Percentiles rank a stretch among this genome's conserved stretches.
Conservation (phyloP, 2,888 invertebrate genomes). For the Notodonta dromedarius region DNA sequence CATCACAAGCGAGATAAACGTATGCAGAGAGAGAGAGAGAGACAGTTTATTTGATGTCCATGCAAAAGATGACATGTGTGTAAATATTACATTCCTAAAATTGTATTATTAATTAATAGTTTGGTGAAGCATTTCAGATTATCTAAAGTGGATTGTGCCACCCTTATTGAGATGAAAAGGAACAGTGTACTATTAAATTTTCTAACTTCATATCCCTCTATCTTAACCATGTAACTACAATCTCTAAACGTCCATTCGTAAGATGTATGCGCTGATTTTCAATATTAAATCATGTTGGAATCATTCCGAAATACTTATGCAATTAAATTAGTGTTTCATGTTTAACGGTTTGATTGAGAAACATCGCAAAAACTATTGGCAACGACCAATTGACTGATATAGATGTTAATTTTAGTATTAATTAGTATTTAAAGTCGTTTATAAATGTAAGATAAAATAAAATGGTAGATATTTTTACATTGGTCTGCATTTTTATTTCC, state of each 20-base stretch:
- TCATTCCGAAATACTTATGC: slow-evolving; percentile 3
- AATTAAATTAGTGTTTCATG: background rate
- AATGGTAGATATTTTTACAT: slow-evolving; percentile 15
- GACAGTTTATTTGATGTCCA: slow-evolving; percentile 2
- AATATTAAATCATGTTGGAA: background rate
- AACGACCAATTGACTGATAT: slow-evolving; percentile 70
- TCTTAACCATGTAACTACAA: background rate
- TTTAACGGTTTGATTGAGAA: slow-evolving; percentile 1
- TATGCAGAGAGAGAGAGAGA: background rate
- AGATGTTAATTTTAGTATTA: slow-evolving; percentile 53
- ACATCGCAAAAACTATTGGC: slow-evolving; percentile 17
- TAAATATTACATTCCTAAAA: background rate
- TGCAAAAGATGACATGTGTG: background rate
- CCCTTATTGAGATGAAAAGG: too few species aligned
- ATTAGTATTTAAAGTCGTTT: slow-evolving; percentile 38
- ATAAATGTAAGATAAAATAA: slow-evolving; percentile 36
- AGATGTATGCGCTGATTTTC: background rate
- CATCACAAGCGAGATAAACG: too few species aligned
- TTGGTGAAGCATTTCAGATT: background rate
- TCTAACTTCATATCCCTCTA: background rate
- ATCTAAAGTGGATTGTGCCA: too few species aligned
- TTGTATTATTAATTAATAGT: background rate
- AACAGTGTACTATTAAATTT: background rate
- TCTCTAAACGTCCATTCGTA: background rate
- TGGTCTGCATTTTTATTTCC: slow-evolving; percentile 25